Evolutionary conservation across 2,797 vertebrate genomes (phyloP), one percentile per base, ranked within the genome.

Genomic region (Chaenodraco wilsoni): DNA sequence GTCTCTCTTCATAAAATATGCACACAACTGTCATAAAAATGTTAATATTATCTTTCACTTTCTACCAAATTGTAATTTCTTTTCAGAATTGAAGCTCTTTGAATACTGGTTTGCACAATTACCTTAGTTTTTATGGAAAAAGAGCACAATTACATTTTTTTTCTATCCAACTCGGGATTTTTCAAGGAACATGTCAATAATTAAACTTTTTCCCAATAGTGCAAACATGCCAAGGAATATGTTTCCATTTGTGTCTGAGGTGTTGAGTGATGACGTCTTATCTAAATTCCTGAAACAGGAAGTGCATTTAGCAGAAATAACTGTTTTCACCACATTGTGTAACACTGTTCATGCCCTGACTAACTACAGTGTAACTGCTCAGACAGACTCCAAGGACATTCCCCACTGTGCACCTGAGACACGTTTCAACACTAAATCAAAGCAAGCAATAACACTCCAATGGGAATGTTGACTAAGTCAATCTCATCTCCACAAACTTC

Each of bases 161-260:
- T 37, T 6, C 6, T 37, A 9, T 37, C 8, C 33, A 37, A 37
- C 7, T 6, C 7, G 33, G 33, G 33, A 37, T 37, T 37, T 37
- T 37, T 37, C 8, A 6, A 27, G 27, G 27, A 37, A 37, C 2
- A 37, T 37, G 27, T 4, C 27, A 27, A 37, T 9, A 37, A 37
- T 37, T 37, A 1, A 37, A 37, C 33, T 5, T 37, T 37, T 37
- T 37, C 33, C 33, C 33, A 37, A 37, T 37, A 37, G 6, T 37
- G 33, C 33, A 37, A 37, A 37, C 33, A 37, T 27, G 27, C 51
- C 40, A 55, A 54, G 51, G 54, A 82, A 69, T 61, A 50, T 78
- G 69, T 76, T 85, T 80, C 55, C 68, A 70, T 79, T 84, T 70
- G 64, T 67, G 43, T 67, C 52, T 4, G 74, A 83, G 73, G 64